Evolutionary conservation across 2,797 vertebrate species (phyloP).

Genomic region (Sphenopsis melanotis): DNA sequence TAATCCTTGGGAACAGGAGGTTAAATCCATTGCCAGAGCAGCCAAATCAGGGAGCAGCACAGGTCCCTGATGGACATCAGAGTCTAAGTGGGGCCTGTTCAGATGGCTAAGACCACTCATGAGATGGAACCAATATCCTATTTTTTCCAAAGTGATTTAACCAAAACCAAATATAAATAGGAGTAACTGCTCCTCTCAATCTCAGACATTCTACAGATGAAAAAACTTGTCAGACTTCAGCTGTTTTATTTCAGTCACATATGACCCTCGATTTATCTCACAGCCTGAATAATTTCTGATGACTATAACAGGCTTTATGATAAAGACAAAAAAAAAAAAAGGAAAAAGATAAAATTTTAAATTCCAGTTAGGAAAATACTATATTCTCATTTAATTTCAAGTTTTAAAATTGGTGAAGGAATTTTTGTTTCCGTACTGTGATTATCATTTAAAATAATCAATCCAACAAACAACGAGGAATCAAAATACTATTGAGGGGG

Average conservation of each 20-base stretch:
- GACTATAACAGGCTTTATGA: background rate
- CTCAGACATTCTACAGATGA: background rate
- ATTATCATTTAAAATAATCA: background rate
- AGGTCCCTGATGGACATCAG: background rate
- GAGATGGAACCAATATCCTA: background rate
- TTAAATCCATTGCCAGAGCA: background rate
- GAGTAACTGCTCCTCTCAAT: background rate
- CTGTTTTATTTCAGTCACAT: background rate
- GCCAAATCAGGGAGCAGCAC: background rate
- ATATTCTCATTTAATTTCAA: background rate
- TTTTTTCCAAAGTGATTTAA: background rate
- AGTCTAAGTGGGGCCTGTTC: background rate
- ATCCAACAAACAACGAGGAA: background rate
- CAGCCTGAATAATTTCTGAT: background rate
- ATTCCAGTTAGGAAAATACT: background rate
- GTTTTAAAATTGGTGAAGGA: background rate
- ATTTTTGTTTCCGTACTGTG: background rate
- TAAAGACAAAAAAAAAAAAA: background rate
- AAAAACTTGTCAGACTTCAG: background rate
- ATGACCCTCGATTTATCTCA: background rate
- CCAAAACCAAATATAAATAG: background rate
- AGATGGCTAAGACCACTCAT: background rate
- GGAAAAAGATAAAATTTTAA: no score
- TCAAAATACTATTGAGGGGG: background rate
- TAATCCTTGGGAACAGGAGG: background rate